Conservation (phyloP, 1,140 invertebrate species). For the Chironomus striatipennis region DNA sequence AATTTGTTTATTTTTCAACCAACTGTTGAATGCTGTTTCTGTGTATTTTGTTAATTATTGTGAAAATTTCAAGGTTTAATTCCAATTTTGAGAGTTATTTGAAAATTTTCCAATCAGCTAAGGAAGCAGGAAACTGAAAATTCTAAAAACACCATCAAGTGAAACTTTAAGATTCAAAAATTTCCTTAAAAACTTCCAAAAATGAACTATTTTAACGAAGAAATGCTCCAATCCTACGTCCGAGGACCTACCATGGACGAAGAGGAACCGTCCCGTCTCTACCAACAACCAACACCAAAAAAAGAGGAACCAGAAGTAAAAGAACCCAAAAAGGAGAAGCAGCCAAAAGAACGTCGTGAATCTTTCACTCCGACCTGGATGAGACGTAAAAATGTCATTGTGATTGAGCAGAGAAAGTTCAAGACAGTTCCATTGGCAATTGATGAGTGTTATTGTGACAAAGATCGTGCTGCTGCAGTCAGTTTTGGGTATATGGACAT, state of each 20-base stretch:
- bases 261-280: background rate
- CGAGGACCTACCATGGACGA: background rate
- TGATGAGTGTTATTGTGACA: constrained; percentile 79
- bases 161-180: background rate
- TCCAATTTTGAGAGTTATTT: background rate
- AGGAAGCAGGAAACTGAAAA: too few relatives aligned
- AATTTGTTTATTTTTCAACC: background rate
- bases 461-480: constrained; percentile 79
- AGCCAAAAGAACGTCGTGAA: constrained; percentile 33
- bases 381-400: constrained; percentile 25
- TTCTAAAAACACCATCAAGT: too few relatives aligned
- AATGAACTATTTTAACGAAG: constrained; percentile 26
- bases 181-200: background rate
- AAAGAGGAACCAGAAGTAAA: constrained; percentile 26
- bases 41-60: too few relatives aligned
- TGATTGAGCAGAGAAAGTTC: constrained; percentile 20
- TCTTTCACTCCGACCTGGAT: constrained; percentile 18
- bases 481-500: constrained; percentile 75
- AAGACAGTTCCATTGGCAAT: constrained; percentile 27
- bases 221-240: constrained; percentile 29
- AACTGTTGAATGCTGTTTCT: background rate
- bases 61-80: background rate
- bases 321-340: constrained; percentile 34
- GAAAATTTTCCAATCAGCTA: too few relatives aligned
- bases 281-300: constrained; percentile 25